phyloP scores from a whole-genome alignment of 2,797 vertebrate species.

The Simalia tracyae region DNA sequence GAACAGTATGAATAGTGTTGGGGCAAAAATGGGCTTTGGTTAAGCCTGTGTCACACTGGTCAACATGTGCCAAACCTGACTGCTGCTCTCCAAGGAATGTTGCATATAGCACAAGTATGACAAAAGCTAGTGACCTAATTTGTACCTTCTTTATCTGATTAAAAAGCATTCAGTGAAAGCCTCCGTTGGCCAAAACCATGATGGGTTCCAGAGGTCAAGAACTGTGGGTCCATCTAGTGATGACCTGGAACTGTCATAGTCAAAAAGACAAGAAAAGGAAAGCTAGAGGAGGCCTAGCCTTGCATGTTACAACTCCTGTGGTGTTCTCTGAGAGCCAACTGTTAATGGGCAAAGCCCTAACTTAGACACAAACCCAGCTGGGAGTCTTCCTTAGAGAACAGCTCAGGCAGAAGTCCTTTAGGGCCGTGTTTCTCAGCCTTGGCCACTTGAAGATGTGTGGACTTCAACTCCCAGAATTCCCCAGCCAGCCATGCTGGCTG shows the following conservation, averaged over 20 bases:
- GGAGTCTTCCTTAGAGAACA: neutral
- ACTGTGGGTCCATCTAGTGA: neutral
- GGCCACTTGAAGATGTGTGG: too few species aligned
- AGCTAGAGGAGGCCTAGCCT: neutral
- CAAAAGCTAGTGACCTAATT: neutral
- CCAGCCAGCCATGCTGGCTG: too few species aligned
- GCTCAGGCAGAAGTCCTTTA: neutral
- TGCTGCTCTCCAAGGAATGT: neutral
- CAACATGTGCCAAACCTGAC: neutral
- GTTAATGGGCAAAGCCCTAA: neutral
- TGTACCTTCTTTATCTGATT: neutral
- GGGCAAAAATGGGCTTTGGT: neutral
- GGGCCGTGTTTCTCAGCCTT: neutral
- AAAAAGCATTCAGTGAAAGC: neutral
- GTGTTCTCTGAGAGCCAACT: neutral
- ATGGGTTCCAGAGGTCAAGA: neutral
- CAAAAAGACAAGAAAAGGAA: neutral
- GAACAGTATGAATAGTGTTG: neutral
- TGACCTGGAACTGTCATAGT: neutral
- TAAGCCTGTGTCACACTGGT: neutral
- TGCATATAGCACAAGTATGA: neutral
- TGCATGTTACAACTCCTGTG: neutral
- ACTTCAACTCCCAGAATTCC: too few species aligned
- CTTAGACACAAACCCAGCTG: neutral
- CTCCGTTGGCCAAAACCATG: neutral